A percentile compares a stretch with the other conserved stretches of the same genome.
Conservation (phyloP, 2,797 vertebrate species). For the Luscinia megarhynchos region DNA sequence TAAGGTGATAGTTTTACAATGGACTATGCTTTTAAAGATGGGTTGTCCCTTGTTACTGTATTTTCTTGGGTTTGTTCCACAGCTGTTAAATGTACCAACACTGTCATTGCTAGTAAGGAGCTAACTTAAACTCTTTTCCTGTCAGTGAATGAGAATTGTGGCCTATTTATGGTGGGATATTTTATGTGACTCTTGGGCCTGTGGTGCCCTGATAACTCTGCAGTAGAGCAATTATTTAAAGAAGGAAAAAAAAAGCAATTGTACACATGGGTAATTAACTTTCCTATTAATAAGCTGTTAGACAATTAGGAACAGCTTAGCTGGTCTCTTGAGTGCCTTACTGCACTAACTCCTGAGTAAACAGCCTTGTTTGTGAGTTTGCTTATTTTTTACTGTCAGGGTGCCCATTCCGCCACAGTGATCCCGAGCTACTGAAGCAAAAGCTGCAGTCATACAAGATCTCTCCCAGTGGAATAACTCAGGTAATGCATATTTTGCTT, state of each 20-base stretch:
- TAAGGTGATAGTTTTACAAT: too few species aligned
- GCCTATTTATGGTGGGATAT: not conserved
- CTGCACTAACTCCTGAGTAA: conserved; percentile 48
- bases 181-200: conserved; percentile 64
- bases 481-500: conserved; percentile 75
- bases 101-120: not conserved
- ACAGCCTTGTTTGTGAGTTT: conserved; percentile 59
- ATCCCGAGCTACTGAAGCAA: conserved; percentile 93
- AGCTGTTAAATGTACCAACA: not conserved
- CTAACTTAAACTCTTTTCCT: conserved; percentile 30
- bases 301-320: conserved; percentile 67
- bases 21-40: not conserved
- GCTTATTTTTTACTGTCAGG: conserved; percentile 79
- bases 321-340: conserved; percentile 48
- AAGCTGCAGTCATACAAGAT: conserved; percentile 93
- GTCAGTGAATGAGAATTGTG: not conserved
- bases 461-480: conserved; percentile 83
- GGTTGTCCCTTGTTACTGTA: not conserved
- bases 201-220: conserved; percentile 46
- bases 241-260: conserved; percentile 38
- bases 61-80: not conserved
- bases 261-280: conserved; percentile 68
- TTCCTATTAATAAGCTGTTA: conserved; percentile 76
- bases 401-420: conserved; percentile 96
- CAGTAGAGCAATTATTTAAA: conserved; percentile 35